Conservation (phyloP, 2,113 vertebrate species). For the Campylomormyrus tamandua region DNA sequence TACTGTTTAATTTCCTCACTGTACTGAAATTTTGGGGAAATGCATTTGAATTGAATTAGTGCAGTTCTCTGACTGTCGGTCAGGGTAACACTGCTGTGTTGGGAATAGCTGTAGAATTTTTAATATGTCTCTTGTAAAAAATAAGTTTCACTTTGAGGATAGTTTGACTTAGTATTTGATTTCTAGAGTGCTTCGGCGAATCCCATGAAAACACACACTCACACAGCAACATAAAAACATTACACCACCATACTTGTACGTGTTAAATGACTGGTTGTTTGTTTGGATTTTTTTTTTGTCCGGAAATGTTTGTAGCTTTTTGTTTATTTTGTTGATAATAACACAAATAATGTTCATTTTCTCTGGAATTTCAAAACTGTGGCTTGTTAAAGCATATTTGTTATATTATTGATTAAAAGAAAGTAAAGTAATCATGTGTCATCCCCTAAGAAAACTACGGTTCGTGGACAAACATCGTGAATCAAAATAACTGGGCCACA, state of each 20-base stretch:
- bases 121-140: background rate
- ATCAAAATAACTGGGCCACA: background rate
- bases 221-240: background rate
- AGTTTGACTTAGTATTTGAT: background rate
- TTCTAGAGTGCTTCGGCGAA: background rate
- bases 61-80: background rate
- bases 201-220: background rate
- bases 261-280: background rate
- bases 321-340: background rate
- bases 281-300: background rate
- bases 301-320: background rate
- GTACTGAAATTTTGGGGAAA: background rate
- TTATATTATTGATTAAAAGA: conserved; percentile 13
- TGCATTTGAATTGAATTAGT: background rate
- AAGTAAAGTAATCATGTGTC: background rate
- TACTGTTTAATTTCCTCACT: background rate
- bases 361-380: conserved; percentile 8
- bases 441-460: background rate
- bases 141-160: background rate
- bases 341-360: conserved; percentile 5
- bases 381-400: background rate
- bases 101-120: background rate
- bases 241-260: background rate
- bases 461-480: background rate
- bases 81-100: background rate